Evolutionary conservation across 1,140 invertebrate genomes (phyloP), one percentile per base, ranked within the genome.

Genomic region (fruit fly (Drosophila melanogaster)): DNA sequence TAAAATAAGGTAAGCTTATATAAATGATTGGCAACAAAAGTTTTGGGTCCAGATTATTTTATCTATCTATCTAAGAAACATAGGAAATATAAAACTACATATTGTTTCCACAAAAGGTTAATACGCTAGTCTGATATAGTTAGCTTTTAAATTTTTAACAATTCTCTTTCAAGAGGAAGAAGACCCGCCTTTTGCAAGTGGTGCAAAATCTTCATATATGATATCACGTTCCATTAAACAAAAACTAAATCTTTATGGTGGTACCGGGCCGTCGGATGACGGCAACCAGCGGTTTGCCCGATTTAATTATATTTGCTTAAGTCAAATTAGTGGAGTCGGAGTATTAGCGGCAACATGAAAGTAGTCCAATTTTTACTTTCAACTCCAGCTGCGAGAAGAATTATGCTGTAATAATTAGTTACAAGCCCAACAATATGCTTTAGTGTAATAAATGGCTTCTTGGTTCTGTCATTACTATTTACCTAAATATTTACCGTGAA

Each of bases 291-390:
- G 57, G 62, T 86, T 86, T 86, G 86, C 76, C 81, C 73, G 84
- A 69, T 85, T 81, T 85, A 85, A 85, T 86, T 81, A 76, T 85
- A 85, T 85, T 85, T 85, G 81, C 84, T 85, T 85, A 71, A 65
- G 81, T 85, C 57, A 77, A 85, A 85, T 84, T 79, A 86, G 81
- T 81, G 66, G 59, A 69, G 59, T 76, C 75, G 70, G 76, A 64
- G 77, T 70, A 85, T 85, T 85, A 85, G 81, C 81, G 81, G 81
- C 53, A 50, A 85, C 67, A 81, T 85, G 30, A 85, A 85, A 86
- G 46, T 43, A 40, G 49, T 22, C 47, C 38, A 79, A 74, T 58
- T 60, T 73, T 73, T 65, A 70, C 53, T 59, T 49, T 66, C 58
- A 62, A 50, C 74, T 75, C 81, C 77, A 76, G 77, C 74, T 56